A percentile compares a stretch with the other conserved stretches of the same genome.
Conservation (phyloP, 1,140 invertebrate species). For the Drosophila kikkawai region DNA sequence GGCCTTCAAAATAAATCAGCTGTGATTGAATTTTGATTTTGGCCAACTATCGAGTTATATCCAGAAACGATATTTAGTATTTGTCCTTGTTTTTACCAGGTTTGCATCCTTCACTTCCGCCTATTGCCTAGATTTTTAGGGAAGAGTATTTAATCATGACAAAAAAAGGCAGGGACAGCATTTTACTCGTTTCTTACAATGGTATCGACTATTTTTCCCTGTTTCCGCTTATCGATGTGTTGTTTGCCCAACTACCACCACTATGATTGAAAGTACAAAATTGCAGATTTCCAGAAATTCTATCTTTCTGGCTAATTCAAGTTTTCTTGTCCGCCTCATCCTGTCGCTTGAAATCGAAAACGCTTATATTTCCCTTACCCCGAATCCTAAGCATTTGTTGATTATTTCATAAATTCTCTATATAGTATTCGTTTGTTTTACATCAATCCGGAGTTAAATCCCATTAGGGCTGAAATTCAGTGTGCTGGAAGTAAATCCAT, state of each 20-base stretch:
- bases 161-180: too few species aligned
- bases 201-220: not conserved
- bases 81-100: not conserved
- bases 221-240: too few species aligned
- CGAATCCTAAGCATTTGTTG: conserved; percentile 4
- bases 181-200: too few species aligned
- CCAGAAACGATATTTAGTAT: not conserved
- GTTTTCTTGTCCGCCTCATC: not conserved
- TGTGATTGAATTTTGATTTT: conserved; percentile 2
- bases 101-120: not conserved
- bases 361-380: not conserved
- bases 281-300: not conserved
- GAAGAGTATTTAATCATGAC: too few species aligned
- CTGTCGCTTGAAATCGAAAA: not conserved
- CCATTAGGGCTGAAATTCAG: not conserved
- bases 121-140: not conserved
- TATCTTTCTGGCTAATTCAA: not conserved
- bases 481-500: not conserved
- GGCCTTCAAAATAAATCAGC: not conserved
- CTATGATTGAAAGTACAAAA: not conserved
- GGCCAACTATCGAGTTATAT: not conserved
- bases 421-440: not conserved
- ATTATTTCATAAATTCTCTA: not conserved
- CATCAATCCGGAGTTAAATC: conserved; percentile 1
- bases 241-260: not conserved